Conservation (phyloP, 2,113 vertebrate genomes). For the Archocentrus centrarchus region DNA sequence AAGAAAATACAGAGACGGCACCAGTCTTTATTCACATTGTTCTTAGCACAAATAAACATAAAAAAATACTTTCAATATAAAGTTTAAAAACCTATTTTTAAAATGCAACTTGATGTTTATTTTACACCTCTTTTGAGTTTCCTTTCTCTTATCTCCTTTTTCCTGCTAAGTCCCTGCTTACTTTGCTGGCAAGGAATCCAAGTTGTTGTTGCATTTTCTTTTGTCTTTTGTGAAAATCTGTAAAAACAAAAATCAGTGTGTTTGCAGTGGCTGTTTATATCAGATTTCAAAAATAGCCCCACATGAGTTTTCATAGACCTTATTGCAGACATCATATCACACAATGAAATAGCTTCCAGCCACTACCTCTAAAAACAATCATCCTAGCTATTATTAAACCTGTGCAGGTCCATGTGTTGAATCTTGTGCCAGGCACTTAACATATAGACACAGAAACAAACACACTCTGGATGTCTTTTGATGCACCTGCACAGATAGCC, state of each 20-base stretch:
- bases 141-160: background rate
- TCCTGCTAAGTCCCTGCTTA: background rate
- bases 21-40: background rate
- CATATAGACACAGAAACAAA: slow-evolving; percentile 5
- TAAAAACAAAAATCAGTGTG: background rate
- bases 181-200: background rate
- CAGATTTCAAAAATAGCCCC: background rate
- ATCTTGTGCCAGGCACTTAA: background rate
- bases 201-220: background rate
- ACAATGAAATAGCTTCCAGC: background rate
- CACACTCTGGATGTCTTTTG: slow-evolving; percentile 2
- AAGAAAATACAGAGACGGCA: background rate
- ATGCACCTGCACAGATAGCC: slow-evolving; percentile 33
- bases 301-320: background rate
- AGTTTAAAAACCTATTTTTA: background rate
- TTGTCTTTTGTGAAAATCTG: background rate
- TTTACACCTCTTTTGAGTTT: background rate
- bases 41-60: background rate
- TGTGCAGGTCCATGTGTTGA: background rate
- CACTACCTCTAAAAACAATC: slow-evolving; percentile 10
- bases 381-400: slow-evolving; percentile 7
- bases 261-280: background rate
- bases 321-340: background rate
- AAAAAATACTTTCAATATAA: background rate
- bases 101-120: background rate